phyloP scores from a whole-genome alignment of 1,140 invertebrate genomes.

The Aethina tumida region DNA sequence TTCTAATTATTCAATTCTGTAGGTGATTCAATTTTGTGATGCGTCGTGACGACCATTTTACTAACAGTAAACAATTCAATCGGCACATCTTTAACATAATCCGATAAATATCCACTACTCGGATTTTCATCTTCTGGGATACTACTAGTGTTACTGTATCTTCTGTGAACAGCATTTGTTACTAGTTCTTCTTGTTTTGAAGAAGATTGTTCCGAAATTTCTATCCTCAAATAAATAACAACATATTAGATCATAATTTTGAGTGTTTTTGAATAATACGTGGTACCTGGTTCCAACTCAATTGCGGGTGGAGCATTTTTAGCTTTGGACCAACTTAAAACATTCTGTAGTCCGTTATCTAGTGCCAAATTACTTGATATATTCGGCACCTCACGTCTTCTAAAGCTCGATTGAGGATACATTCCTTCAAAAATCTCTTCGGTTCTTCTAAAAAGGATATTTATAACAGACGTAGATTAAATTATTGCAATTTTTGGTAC shows the following conservation, averaged over 20 bases:
- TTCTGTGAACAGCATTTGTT: neutral
- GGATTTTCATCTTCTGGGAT: slow-evolving; percentile 9
- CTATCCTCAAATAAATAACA: slow-evolving; percentile 10
- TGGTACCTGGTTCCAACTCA: no score
- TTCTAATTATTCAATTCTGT: no score
- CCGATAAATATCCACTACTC: slow-evolving; percentile 16
- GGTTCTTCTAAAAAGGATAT: no score
- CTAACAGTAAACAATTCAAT: slow-evolving; percentile 38
- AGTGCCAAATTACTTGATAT: slow-evolving; percentile 10
- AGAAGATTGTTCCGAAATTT: slow-evolving; percentile 3
- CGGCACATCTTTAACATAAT: slow-evolving; percentile 35
- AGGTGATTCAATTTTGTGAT: no score
- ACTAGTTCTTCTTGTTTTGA: neutral
- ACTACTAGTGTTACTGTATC: slow-evolving; percentile 1
- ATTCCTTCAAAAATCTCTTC: slow-evolving; percentile 31
- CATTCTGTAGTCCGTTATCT: slow-evolving; percentile 27
- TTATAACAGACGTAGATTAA: no score
- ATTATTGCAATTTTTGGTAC: no score
- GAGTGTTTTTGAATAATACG: no score
- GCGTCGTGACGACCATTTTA: slow-evolving; percentile 25
- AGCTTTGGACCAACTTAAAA: slow-evolving; percentile 31
- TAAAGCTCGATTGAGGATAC: neutral
- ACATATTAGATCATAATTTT: slow-evolving; percentile 20
- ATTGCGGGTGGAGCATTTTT: slow-evolving; percentile 28
- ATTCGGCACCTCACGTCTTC: slow-evolving; percentile 1